Evolutionary conservation across 2,888 invertebrate species (phyloP), one percentile per base, ranked within the genome.

Genomic region (Calliphora vomitoria): DNA sequence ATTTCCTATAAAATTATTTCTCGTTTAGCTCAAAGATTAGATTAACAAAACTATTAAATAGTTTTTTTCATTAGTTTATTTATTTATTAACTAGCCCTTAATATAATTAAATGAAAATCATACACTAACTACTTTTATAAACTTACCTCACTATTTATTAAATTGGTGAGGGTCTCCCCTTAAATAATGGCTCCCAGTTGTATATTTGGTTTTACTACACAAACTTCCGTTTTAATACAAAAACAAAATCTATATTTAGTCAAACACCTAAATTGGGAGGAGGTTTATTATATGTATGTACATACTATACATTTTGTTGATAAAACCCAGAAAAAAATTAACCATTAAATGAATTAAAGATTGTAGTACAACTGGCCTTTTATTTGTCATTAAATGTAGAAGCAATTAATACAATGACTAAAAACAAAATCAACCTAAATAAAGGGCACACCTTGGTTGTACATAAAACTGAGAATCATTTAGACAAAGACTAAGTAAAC

Each of bases 381-480:
- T 75, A 62, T 79, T 58, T 85, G 44, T 60, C 68, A 68, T 75
- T 41, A 25, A 72, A 62, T 62, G n/a, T 55, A 66, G 64, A 76
- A 66, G 64, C 82, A 66, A 80, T 83, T 86, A 83, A 83, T 76
- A 20, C 79, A 76, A 58, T 83, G 58, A 68, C 72, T 66, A 53
- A 44, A 53, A 25, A 15, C 11, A 31, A n/a, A 15, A 35, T 44
- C 68, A 64, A 86, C 44, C 69, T 62, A 75, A 58, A 75, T 82
- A 82, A 82, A 87, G 74, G 85, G 71, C 87, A 79, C 87, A 87
- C 82, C 85, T 82, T 87, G 4, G n/a, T 50, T 62, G 76, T 82
- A 3, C 18, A 8, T 60, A 69, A 69, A 66, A 41, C n/a, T 3
- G 3, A 38, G 11, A 15, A 62, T 76, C 25, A 71, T 83, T 78